Conservation (phyloP, 2,888 invertebrate genomes). For the Slavum lentiscoides region DNA sequence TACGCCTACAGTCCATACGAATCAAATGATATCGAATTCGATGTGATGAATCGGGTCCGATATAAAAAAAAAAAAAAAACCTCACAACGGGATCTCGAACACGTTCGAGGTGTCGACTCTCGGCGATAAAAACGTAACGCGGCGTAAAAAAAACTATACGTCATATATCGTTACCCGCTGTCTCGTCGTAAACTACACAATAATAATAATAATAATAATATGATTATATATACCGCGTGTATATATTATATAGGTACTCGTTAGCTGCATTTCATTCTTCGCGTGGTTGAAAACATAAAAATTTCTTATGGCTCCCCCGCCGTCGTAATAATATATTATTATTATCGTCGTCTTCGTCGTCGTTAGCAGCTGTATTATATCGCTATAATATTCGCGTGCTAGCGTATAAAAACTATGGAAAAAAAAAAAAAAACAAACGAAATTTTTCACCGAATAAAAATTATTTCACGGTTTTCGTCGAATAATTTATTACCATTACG, state of each 20-base stretch:
- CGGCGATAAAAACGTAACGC: not conserved
- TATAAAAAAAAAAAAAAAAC: too few relatives aligned
- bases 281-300: slow-evolving; percentile 38
- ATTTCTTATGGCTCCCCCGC: not conserved
- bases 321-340: slow-evolving; percentile 8
- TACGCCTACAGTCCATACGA: too few relatives aligned
- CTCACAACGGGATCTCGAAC: not conserved
- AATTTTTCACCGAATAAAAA: too few relatives aligned
- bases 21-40: too few relatives aligned
- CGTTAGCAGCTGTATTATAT: not conserved
- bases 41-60: too few relatives aligned
- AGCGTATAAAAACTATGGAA: too few relatives aligned
- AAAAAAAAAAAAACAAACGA: too few relatives aligned
- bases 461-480: too few relatives aligned
- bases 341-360: not conserved
- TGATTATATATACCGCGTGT: not conserved
- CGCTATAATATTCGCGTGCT: too few relatives aligned
- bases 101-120: not conserved
- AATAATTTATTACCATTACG: too few relatives aligned
- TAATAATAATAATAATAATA: not conserved
- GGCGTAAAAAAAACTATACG: too few relatives aligned
- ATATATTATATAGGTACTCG: not conserved
- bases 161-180: not conserved
- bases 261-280: slow-evolving; percentile 27
- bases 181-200: not conserved